Evolutionary conservation across 2,113 vertebrate genomes (phyloP).

Genomic region (Podocnemis expansa): DNA sequence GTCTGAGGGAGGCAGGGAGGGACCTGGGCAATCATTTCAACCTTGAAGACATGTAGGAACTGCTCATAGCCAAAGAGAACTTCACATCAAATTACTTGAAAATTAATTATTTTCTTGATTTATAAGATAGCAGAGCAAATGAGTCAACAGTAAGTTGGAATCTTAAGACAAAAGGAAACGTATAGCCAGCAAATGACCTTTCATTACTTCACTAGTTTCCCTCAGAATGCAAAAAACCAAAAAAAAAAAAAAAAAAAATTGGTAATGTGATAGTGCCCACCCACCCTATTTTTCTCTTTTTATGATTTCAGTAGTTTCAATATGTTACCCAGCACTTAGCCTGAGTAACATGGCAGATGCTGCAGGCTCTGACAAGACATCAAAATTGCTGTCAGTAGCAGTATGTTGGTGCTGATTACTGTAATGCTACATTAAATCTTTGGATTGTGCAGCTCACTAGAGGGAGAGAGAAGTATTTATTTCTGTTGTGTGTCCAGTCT

Average conservation of each 20-base stretch:
- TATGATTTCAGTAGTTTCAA: not conserved
- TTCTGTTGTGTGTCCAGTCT: not conserved
- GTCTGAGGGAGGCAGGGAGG: not conserved
- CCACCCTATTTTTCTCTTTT: not conserved
- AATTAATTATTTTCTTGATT: not conserved
- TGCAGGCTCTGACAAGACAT: not conserved
- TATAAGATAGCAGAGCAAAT: not conserved
- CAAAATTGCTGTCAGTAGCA: not conserved
- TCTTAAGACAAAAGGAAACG: not conserved
- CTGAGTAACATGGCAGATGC: not conserved
- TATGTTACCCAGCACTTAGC: not conserved
- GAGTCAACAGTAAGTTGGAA: not conserved
- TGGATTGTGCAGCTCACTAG: not conserved
- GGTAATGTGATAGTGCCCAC: not conserved
- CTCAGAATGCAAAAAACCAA: not conserved
- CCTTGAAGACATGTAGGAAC: too few relatives aligned
- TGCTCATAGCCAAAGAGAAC: not conserved
- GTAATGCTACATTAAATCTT: not conserved
- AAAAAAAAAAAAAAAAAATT: too few relatives aligned
- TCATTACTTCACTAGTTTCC: not conserved
- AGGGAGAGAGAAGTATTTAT: not conserved
- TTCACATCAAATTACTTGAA: not conserved
- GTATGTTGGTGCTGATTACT: not conserved
- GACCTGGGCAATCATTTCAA: not conserved
- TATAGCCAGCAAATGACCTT: not conserved